Evolutionary conservation across 2,888 invertebrate species (phyloP), one percentile per base, ranked within the genome.

Genomic region (Acleris laterana): DNA sequence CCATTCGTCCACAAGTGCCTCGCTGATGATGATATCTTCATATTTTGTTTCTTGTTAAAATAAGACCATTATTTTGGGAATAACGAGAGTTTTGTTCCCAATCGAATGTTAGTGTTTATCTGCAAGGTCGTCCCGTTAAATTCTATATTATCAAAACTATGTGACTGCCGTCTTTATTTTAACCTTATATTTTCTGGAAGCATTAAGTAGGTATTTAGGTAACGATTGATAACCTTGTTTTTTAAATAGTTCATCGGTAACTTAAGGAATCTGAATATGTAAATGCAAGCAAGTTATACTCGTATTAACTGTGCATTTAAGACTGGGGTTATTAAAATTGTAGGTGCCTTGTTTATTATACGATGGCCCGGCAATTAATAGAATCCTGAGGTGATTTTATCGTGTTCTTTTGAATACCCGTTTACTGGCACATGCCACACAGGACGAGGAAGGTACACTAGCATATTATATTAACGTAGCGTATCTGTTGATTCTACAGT

Each of bases 211-310:
- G 1, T 16, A 16, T n/a, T n/a, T 38, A 46, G 2, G 6, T 44
- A 46, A 17, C 16, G 7, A 46, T 46, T 46, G 17, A n/a, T 46
- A 16, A 46, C 5, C 46, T 46, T 16, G n/a, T n/a, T 28, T 28
- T 51, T 51, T 38, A n/a, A n/a, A n/a, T n/a, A 5, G 5, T 44
- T 13, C 6, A 44, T 20, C 11, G 46, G 44, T 61, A 46, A 44
- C 6, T 6, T 46, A 5, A 17, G 48, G 20, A 28, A 53, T 53
- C 38, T 38, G 38, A 55, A 62, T 62, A 60, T 63, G 63, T 48
- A 68, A 63, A 68, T 63, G 3, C n/a, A 46, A 51, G 62, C 63
- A 62, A 55, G 62, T 62, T 53, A 51, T 62, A n/a, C n/a, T n/a
- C n/a, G n/a, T n/a, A 58, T 16, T 48, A 53, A 62, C 57, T 62